Evolutionary conservation across 2,113 vertebrate genomes (phyloP), one percentile per base, ranked within the genome.

Genomic region (Microcebus lehilahytsara): DNA sequence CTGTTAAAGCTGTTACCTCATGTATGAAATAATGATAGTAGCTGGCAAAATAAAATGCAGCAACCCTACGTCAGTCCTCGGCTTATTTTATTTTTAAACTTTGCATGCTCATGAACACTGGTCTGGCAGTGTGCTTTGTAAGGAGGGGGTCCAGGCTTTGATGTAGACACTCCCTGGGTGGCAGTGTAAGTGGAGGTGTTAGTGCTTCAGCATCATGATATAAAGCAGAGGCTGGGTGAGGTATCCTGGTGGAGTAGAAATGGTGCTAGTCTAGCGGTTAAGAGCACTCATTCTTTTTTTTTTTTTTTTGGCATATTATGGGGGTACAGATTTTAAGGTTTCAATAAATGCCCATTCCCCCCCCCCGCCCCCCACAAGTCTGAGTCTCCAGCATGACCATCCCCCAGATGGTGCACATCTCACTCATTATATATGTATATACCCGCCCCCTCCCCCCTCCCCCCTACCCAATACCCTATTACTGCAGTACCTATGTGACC

Each of bases 91-190:
- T 46, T 66, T 77, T 58, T 49, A 64, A 72, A 32, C 22, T 66
- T 72, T 46, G 8, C 9, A 25, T 0, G 1, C 19, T 40, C 0
- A 0, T 40, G 56, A 72, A 42, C 23, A 25, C 23, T 17, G 30
- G 13, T 66, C 51, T 17, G 23, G 17, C 53, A 77, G 40, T 19
- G 2, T n/a, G 40, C 23, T 60, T 93, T 75, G 42, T 32, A 79
- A 93, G 12, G 23, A 19, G 13, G 16, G 40, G 62, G 0, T 46
- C 37, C 77, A 62, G 34, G 46, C 25, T 81, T 74, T 14, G 5
- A 1, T 74, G 30, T 25, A 40, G 12, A 6, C 30, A 42, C 9
- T 27, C 20, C 32, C 9, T 25, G 2, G 6, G 14, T 51, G 27
- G 9, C 69, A 7, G 0, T 58, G 22, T 20, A 46, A 22, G 6